Evolutionary conservation across 2,113 vertebrate genomes (phyloP).

Genomic region (Halcyon senegalensis): DNA sequence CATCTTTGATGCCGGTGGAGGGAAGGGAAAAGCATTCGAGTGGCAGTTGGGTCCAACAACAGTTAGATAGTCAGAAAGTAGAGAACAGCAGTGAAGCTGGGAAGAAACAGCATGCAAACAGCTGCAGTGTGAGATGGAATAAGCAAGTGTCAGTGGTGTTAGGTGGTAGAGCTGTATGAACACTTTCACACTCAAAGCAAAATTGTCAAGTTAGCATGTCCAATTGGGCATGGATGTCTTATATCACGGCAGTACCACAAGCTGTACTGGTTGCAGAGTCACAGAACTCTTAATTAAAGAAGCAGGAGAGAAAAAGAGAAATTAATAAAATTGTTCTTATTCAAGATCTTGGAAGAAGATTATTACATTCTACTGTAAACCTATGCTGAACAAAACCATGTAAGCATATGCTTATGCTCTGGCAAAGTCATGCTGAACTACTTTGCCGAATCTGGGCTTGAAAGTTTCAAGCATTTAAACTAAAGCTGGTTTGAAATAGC

Average conservation of each 20-base stretch:
- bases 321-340: not conserved
- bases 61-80: constrained; percentile 44
- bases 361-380: not conserved
- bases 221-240: constrained; percentile 44
- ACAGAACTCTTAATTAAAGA: constrained; percentile 37
- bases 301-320: not conserved
- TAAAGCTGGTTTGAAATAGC: not conserved
- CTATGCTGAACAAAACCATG: not conserved
- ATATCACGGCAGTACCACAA: constrained; percentile 30
- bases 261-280: constrained; percentile 29
- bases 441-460: not conserved
- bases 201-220: constrained; percentile 13
- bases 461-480: not conserved
- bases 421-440: not conserved
- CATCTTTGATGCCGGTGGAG: not conserved
- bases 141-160: constrained; percentile 53
- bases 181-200: constrained; percentile 33
- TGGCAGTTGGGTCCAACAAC: constrained; percentile 58
- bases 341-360: not conserved
- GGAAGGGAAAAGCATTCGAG: not conserved
- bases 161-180: not conserved
- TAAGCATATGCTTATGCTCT: not conserved
- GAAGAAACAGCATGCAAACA: constrained; percentile 48
- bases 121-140: constrained; percentile 44
- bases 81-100: constrained; percentile 33